Percentiles rank a stretch among this genome's conserved stretches.
These are phyloP conservation scores for Lota lota DNA, from an alignment of 2,113 vertebrate genomes.

Conservation along the genomic window DNA sequence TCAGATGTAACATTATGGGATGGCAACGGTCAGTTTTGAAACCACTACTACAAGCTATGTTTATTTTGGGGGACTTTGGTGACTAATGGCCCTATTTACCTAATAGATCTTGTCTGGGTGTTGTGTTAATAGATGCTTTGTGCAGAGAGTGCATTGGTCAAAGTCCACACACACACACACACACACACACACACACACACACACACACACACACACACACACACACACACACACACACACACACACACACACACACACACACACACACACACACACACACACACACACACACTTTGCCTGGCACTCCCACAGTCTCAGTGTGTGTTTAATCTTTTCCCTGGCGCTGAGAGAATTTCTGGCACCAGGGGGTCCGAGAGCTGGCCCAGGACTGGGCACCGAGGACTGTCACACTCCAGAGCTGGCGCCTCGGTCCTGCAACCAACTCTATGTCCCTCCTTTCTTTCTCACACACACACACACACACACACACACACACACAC, in stretches of 20 bases:
- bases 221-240: too few species aligned
- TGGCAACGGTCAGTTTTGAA: too few species aligned
- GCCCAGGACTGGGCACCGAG: slow-evolving; percentile 48
- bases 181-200: too few species aligned
- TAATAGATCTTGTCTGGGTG: too few species aligned
- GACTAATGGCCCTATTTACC: too few species aligned
- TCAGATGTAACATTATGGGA: too few species aligned
- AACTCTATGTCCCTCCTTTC: slow-evolving; percentile 50
- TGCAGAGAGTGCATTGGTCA: too few species aligned
- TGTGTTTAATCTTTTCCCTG: slow-evolving; percentile 66
- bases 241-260: neutral
- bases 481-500: slow-evolving; percentile 25
- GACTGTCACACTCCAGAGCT: slow-evolving; percentile 67
- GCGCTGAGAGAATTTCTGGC: slow-evolving; percentile 68
- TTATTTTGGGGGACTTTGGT: too few species aligned
- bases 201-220: too few species aligned
- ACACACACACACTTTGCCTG: slow-evolving; percentile 17
- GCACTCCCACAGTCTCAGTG: slow-evolving; percentile 44
- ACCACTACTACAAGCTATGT: too few species aligned
- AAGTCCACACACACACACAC: too few species aligned
- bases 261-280: neutral
- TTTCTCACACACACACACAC: neutral
- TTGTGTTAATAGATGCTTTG: too few species aligned
- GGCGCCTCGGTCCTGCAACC: slow-evolving; percentile 52
- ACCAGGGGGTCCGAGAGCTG: slow-evolving; percentile 54